Percentiles rank a stretch among this genome's conserved stretches.
phyloP scores from a whole-genome alignment of 2,888 invertebrate species.

The Stenodera caucasica region DNA sequence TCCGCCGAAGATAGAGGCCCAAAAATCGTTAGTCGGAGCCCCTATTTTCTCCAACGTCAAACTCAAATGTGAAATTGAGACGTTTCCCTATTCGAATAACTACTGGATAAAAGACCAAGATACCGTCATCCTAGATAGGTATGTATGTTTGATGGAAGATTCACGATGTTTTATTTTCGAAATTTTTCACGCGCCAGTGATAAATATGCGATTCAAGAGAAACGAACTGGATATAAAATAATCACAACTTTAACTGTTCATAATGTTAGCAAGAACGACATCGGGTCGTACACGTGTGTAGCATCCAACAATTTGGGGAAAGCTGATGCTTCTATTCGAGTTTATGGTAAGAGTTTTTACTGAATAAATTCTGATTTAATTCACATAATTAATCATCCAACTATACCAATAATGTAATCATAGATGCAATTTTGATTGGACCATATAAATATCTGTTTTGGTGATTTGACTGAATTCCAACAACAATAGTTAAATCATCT shows the following conservation, averaged over 20 bases:
- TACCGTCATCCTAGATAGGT: conserved; percentile 60
- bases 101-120: conserved; percentile 65
- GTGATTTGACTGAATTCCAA: not conserved
- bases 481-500: not conserved
- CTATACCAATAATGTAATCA: too few relatives aligned
- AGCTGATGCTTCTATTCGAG: conserved; percentile 67
- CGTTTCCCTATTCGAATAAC: conserved; percentile 66
- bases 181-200: conserved; percentile 55
- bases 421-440: too few relatives aligned
- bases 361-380: too few relatives aligned
- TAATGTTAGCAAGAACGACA: conserved; percentile 63
- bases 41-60: conserved; percentile 63
- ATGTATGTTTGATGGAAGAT: conserved; percentile 35
- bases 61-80: conserved; percentile 66
- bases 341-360: conserved; percentile 62
- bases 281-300: conserved; percentile 71
- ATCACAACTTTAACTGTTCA: conserved; percentile 65
- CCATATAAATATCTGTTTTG: not conserved
- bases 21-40: conserved; percentile 65
- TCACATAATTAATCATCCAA: not conserved
- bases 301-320: conserved; percentile 72
- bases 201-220: conserved; percentile 67
- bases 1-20: conserved; percentile 65
- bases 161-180: not conserved
- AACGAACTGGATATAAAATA: conserved; percentile 64